These are phyloP conservation scores for Labrus mixtus DNA, from an alignment of 2,113 vertebrate species.

Conservation along the genomic window DNA sequence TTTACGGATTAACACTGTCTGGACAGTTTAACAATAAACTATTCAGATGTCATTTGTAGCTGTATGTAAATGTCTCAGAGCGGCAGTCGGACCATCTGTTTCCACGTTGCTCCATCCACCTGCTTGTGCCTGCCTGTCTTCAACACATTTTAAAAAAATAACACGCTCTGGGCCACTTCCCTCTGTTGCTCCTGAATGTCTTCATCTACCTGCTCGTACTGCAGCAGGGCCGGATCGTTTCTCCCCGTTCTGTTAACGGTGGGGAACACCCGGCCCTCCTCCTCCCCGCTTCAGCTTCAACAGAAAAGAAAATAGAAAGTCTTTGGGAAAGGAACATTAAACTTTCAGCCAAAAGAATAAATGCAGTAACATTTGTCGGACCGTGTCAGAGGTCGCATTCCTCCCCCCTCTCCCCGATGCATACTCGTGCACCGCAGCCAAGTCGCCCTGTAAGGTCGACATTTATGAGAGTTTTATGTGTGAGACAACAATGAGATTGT, in stretches of 20 bases:
- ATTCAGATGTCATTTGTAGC: slow-evolving; percentile 59
- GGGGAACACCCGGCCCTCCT: slow-evolving; percentile 38
- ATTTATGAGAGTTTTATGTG: slow-evolving; percentile 71
- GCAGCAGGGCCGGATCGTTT: slow-evolving; percentile 33
- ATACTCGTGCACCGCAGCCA: slow-evolving; percentile 64
- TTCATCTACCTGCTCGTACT: slow-evolving; percentile 41
- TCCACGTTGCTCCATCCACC: slow-evolving; percentile 41
- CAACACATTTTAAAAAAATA: slow-evolving; percentile 25
- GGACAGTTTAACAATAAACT: slow-evolving; percentile 60
- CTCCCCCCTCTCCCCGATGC: slow-evolving; percentile 72
- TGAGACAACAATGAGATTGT: slow-evolving; percentile 65
- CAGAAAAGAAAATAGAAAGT: slow-evolving; percentile 63
- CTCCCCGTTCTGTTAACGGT: slow-evolving; percentile 47
- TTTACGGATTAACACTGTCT: slow-evolving; percentile 58
- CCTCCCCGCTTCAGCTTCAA: slow-evolving; percentile 44
- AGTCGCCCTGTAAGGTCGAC: slow-evolving; percentile 60
- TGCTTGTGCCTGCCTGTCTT: slow-evolving; percentile 36
- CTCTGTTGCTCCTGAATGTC: slow-evolving; percentile 20
- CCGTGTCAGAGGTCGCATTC: slow-evolving; percentile 80
- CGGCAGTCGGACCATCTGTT: slow-evolving; percentile 60
- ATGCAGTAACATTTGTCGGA: slow-evolving; percentile 70
- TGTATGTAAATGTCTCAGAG: slow-evolving; percentile 59
- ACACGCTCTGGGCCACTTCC: slow-evolving; percentile 8
- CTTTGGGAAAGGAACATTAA: slow-evolving; percentile 80
- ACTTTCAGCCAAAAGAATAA: slow-evolving; percentile 77